Evolutionary conservation across 1,140 invertebrate species (phyloP).

Genomic region (Drosophila willistoni): DNA sequence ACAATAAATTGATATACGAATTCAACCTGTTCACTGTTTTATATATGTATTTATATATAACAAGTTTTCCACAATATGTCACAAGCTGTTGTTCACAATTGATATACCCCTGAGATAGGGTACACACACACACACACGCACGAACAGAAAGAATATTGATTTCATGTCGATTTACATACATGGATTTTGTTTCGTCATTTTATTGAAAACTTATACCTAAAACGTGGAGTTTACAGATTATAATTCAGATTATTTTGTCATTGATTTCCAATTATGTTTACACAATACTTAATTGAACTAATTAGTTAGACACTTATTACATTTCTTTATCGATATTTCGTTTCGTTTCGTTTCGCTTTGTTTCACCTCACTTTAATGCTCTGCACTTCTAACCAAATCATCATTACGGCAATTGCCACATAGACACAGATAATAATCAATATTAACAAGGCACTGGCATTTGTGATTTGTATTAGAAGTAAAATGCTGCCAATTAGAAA

Average conservation of each 20-base stretch:
- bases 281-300: slow-evolving; percentile 46
- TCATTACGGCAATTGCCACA: slow-evolving; percentile 52
- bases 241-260: slow-evolving; percentile 34
- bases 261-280: slow-evolving; percentile 51
- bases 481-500: slow-evolving; percentile 61
- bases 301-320: slow-evolving; percentile 38
- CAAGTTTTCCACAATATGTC: neutral
- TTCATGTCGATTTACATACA: neutral
- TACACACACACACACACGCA: neutral
- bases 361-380: slow-evolving; percentile 69
- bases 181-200: neutral
- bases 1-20: too few species aligned
- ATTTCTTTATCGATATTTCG: neutral
- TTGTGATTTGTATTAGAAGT: slow-evolving; percentile 62
- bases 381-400: slow-evolving; percentile 71
- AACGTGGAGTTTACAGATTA: slow-evolving; percentile 39
- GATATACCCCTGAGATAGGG: neutral
- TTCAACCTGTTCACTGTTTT: too few species aligned
- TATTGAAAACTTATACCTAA: slow-evolving; percentile 38
- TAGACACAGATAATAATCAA: slow-evolving; percentile 56
- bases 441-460: slow-evolving; percentile 54
- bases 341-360: neutral
- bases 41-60: too few species aligned
- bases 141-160: neutral
- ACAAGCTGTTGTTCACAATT: neutral